Conservation (phyloP, 2,113 vertebrate genomes). For the Eptesicus fuscus region DNA sequence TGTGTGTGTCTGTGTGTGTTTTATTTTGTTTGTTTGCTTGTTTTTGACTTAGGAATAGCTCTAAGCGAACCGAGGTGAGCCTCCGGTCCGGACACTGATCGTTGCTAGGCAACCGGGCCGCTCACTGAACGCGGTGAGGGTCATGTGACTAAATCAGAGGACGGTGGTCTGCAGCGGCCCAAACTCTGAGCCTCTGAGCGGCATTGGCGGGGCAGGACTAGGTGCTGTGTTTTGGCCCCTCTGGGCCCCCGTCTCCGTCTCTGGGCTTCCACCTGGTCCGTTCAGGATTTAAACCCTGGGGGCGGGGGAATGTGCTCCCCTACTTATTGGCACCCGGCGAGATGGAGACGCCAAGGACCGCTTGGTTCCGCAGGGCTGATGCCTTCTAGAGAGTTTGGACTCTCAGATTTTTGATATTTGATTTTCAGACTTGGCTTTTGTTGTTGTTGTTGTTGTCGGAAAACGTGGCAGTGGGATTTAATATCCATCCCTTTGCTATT, state of each 20-base stretch:
- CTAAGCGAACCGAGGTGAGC: rapidly evolving
- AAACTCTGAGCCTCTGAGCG: rapidly evolving
- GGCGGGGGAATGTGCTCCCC: background rate
- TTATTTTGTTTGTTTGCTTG: too few species aligned
- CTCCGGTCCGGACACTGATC: rapidly evolving
- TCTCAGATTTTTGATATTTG: background rate
- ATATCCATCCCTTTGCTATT: background rate
- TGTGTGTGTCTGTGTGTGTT: too few species aligned
- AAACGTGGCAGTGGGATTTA: background rate
- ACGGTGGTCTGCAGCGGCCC: background rate
- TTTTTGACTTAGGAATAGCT: rapidly evolving
- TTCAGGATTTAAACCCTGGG: rapidly evolving
- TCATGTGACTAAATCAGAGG: rapidly evolving
- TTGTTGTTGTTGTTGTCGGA: background rate
- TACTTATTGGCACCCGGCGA: rapidly evolving
- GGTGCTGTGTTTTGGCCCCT: rapidly evolving
- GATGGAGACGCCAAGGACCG: rapidly evolving
- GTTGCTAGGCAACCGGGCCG: rapidly evolving
- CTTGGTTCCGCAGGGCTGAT: rapidly evolving
- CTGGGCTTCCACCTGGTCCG: rapidly evolving
- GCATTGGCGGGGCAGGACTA: rapidly evolving
- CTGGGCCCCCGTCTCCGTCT: rapidly evolving
- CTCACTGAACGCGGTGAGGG: background rate
- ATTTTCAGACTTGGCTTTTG: background rate
- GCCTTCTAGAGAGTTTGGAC: rapidly evolving